Evolutionary conservation across 2,113 vertebrate species (phyloP).

Genomic region (Cercopithecus mona): DNA sequence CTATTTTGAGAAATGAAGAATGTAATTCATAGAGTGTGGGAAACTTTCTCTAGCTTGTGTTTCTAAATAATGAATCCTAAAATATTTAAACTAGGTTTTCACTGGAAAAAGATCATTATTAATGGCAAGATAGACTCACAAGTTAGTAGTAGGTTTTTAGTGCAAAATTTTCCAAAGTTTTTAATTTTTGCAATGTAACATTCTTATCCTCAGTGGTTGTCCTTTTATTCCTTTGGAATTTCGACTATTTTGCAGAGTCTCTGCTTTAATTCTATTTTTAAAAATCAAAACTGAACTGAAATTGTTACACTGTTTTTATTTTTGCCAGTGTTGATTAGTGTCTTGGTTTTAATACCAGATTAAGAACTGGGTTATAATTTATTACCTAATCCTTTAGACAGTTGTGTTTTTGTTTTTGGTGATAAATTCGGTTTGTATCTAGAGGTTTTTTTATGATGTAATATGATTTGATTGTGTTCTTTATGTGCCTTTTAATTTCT

Average conservation of each 20-base stretch:
- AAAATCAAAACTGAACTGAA: conserved; percentile 16
- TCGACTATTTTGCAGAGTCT: neutral
- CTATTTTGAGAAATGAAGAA: neutral
- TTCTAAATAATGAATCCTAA: conserved; percentile 30
- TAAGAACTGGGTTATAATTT: neutral
- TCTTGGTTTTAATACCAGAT: neutral
- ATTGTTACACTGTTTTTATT: neutral
- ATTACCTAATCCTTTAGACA: neutral
- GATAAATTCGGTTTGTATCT: neutral
- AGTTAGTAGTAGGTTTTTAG: neutral
- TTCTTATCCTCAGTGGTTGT: neutral
- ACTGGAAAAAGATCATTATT: neutral
- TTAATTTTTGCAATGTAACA: neutral
- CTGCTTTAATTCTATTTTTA: neutral
- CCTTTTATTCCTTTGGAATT: neutral
- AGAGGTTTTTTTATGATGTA: neutral
- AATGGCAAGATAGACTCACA: neutral
- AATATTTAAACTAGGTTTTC: neutral
- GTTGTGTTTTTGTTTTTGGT: neutral
- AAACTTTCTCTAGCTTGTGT: neutral
- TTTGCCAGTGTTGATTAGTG: neutral
- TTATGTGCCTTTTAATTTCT: conserved; percentile 12
- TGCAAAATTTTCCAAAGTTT: neutral
- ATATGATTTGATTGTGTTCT: neutral
- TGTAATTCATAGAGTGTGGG: neutral